A percentile compares a stretch with the other conserved stretches of the same genome.
phyloP scores from a whole-genome alignment of 2,888 invertebrate genomes.

The Oligia strigilis region DNA sequence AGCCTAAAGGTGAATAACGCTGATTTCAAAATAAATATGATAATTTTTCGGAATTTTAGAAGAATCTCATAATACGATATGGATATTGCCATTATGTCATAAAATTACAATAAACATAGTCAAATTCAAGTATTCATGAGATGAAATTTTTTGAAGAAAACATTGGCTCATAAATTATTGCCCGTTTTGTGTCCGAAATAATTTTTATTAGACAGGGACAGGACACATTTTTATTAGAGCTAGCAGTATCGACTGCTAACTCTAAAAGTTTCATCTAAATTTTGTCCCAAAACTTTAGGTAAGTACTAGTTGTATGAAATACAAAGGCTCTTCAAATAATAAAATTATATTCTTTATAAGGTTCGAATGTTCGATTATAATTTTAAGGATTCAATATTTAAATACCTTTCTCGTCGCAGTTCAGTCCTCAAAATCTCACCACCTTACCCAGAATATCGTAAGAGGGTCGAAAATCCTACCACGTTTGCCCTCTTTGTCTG shows the following conservation, averaged over 20 bases:
- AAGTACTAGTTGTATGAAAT: neutral
- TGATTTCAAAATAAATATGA: neutral
- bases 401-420: neutral
- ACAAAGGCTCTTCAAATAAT: neutral
- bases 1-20: neutral
- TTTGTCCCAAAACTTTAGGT: neutral
- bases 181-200: neutral
- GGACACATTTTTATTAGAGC: too few species aligned
- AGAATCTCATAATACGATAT: neutral
- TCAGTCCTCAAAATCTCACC: conserved; percentile 13
- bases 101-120: conserved; percentile 5
- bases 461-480: conserved; percentile 31
- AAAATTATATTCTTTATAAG: too few species aligned
- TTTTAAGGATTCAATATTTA: conserved; percentile 2
- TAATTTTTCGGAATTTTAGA: neutral
- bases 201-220: neutral
- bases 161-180: neutral
- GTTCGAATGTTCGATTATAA: neutral
- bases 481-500: conserved; percentile 63
- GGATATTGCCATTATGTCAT: neutral
- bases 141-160: neutral
- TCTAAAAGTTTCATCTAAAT: conserved; percentile 2
- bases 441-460: conserved; percentile 6
- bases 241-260: too few species aligned
- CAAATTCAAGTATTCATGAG: neutral